These are phyloP conservation scores for Nothura maculosa DNA, from an alignment of 2,797 vertebrate species.

Conservation along the genomic window DNA sequence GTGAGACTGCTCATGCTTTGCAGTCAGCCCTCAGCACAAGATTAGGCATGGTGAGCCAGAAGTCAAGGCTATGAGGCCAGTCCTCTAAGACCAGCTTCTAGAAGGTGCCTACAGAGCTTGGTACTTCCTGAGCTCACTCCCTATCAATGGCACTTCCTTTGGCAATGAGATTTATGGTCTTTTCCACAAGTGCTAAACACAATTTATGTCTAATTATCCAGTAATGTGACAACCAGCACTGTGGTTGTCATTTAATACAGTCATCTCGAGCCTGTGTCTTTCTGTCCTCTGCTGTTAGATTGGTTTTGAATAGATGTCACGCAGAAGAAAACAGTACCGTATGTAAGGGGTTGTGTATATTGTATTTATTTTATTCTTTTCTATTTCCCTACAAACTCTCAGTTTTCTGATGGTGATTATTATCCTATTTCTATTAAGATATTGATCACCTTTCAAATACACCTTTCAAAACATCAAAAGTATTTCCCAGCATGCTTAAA, in stretches of 20 bases:
- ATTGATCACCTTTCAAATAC: background rate
- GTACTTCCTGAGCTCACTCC: background rate
- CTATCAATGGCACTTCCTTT: background rate
- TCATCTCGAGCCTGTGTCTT: background rate
- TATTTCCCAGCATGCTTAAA: background rate
- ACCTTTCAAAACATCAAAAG: background rate
- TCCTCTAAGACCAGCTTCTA: background rate
- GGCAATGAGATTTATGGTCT: background rate
- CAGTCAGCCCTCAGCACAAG: background rate
- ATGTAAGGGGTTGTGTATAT: background rate
- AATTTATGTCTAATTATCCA: background rate
- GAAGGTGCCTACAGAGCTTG: rapidly evolving
- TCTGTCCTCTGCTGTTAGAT: background rate
- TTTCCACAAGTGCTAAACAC: background rate
- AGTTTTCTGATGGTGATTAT: background rate
- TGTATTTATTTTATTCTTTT: background rate
- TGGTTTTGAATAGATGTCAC: background rate
- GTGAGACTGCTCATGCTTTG: background rate
- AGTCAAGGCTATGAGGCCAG: background rate
- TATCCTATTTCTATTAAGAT: background rate
- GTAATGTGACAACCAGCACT: background rate
- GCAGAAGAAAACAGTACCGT: background rate
- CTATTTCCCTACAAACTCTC: background rate
- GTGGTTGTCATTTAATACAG: background rate
- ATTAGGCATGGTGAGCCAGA: background rate